Conservation (phyloP, 2,113 vertebrate genomes). For the Saiga tatarica region DNA sequence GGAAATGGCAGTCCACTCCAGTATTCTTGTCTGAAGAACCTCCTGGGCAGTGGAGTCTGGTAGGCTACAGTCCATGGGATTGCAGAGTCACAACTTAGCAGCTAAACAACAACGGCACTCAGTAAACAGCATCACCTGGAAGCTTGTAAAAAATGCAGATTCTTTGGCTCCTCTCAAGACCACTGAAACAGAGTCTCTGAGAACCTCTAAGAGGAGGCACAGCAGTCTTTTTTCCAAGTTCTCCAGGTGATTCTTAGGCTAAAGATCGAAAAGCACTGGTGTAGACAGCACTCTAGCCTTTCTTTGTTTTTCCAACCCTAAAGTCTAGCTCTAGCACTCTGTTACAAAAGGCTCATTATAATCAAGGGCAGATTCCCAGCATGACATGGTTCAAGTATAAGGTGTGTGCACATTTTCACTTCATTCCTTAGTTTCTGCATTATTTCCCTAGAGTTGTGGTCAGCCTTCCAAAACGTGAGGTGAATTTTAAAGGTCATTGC, state of each 20-base stretch:
- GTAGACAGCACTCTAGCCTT: fast-evolving
- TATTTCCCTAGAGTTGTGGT: neutral
- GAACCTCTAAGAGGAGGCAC: neutral
- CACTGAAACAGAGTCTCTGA: neutral
- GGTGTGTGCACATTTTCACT: neutral
- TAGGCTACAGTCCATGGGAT: neutral
- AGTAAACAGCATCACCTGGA: too few relatives aligned
- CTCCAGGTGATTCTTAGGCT: neutral
- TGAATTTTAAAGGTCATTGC: neutral
- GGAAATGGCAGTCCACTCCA: neutral
- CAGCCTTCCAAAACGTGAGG: neutral
- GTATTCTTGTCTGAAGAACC: neutral
- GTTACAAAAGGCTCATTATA: neutral
- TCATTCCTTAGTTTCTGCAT: neutral
- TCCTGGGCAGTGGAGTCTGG: neutral
- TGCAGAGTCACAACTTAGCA: neutral
- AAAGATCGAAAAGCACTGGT: neutral
- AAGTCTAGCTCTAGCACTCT: neutral
- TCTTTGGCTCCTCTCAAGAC: neutral
- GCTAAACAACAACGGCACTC: neutral
- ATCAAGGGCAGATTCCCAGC: neutral
- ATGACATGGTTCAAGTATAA: neutral
- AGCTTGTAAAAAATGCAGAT: neutral
- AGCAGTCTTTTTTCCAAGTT: neutral
- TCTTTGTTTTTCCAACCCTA: neutral